Evolutionary conservation across 1,140 invertebrate species (phyloP).

Genomic region (Gryllus bimaculatus): DNA sequence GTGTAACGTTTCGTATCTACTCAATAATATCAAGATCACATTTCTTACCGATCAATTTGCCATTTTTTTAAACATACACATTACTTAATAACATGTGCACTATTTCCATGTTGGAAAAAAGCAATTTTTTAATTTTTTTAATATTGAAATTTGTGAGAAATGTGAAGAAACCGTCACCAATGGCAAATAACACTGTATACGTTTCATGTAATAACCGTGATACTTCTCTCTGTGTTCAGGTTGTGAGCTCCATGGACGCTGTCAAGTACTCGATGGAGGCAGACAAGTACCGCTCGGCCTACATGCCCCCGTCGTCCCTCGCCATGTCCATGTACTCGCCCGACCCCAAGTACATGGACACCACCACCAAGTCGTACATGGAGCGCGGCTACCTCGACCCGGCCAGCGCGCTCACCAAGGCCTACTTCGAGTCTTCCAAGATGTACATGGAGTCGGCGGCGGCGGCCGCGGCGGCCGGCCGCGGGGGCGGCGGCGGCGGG

Average conservation of each 20-base stretch:
- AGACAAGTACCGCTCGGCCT: slow-evolving; percentile 61
- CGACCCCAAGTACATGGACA: slow-evolving; percentile 52
- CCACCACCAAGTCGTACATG: slow-evolving; percentile 54
- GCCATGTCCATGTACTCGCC: slow-evolving; percentile 58
- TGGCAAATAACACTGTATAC: too few relatives aligned
- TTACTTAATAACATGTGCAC: too few relatives aligned
- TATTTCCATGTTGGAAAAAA: too few relatives aligned
- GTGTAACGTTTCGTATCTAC: too few relatives aligned
- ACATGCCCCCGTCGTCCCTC: slow-evolving; percentile 51
- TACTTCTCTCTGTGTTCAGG: slow-evolving; percentile 34
- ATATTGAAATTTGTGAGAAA: too few relatives aligned
- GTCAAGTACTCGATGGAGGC: slow-evolving; percentile 69
- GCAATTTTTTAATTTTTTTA: too few relatives aligned
- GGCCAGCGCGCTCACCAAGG: slow-evolving; percentile 62
- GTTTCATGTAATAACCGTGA: too few relatives aligned
- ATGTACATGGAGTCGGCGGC: slow-evolving; percentile 49
- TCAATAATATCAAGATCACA: too few relatives aligned
- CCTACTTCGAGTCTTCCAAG: slow-evolving; percentile 63
- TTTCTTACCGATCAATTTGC: too few relatives aligned
- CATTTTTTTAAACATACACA: too few relatives aligned
- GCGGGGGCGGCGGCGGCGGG: slow-evolving; percentile 11
- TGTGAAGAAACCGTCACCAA: too few relatives aligned
- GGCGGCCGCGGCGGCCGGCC: slow-evolving; percentile 37
- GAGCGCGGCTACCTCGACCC: slow-evolving; percentile 49
- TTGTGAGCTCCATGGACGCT: slow-evolving; percentile 62